Base-by-base conservation (phyloP, 2,888 invertebrate species). In the Catocala sponsa region DNA sequence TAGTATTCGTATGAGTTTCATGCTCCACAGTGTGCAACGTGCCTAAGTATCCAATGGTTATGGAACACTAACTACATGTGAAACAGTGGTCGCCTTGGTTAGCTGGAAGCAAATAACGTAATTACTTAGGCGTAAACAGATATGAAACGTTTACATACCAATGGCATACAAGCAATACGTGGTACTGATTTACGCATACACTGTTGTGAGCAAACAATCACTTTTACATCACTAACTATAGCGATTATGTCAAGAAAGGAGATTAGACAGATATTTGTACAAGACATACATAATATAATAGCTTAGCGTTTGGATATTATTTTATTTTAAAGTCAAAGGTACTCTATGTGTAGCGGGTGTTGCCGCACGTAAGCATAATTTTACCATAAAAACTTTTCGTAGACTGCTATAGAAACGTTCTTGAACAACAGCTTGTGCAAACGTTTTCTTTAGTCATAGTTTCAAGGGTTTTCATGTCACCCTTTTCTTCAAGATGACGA, bases 81-180 rank as follows among this genome's bases (percentile, higher is more conserved):
- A 46, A 42, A 55, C 35, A 54, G 6, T 12, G 12, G 43, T 15
- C 13, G 32, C 2, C 15, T 56, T 11, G 13, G 48, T 57, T 55
- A 55, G 38, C 33, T 61, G 43, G 25, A 55, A 63, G 49, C 52
- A 59, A 62, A 59, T 41, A 60, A 6, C 49, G 49, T 55, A 33
- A 68, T 59, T 55, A 52, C 35, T 55, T 54, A 60, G n/a, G 46
- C 10, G 49, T 46, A 47, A 38, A 46, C 48, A 42, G 44, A 56
- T 52, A 53, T 55, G 43, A 11, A 44, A 7, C n/a, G 33, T 15
- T 44, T 47, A 53, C 48, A 62, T 13, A 15, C 41, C 42, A 43
- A 49, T 63, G 15, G 47, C 6, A 44, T 46, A 46, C 46, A 46
- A 46, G 35, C 12, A 44, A 41, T 54, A 55, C 38, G 50, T 15